Conservation (phyloP, 2,113 vertebrate species). For the Chunga burmeisteri region DNA sequence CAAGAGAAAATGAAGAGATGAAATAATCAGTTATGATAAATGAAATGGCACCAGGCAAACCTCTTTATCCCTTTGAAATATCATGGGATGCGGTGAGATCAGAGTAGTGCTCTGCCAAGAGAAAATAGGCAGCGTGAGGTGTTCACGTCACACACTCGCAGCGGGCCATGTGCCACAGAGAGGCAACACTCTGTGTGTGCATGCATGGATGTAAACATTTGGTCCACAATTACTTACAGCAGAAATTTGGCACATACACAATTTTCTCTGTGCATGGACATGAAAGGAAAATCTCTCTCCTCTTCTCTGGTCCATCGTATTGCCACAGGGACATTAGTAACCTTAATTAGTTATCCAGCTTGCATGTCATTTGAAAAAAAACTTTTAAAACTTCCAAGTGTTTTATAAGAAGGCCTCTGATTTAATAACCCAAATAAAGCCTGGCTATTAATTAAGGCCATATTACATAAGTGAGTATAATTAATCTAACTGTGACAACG, state of each 20-base stretch:
- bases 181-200: background rate
- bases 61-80: background rate
- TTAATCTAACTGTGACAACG: background rate
- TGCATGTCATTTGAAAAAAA: background rate
- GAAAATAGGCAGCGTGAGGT: background rate
- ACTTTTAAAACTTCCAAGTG: background rate
- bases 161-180: background rate
- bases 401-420: background rate
- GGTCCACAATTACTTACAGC: background rate
- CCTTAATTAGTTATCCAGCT: background rate
- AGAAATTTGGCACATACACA: background rate
- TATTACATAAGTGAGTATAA: background rate
- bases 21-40: background rate
- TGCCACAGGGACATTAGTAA: background rate
- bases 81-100: background rate
- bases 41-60: background rate
- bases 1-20: background rate
- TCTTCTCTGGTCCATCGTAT: background rate
- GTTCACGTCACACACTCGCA: background rate
- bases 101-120: background rate
- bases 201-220: background rate
- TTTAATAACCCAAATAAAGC: conserved; percentile 12
- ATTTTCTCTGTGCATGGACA: background rate
- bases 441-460: background rate
- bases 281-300: background rate